Evolutionary conservation across 2,888 invertebrate species (phyloP), one percentile per base, ranked within the genome.

Genomic region (Dasypogon diadema): DNA sequence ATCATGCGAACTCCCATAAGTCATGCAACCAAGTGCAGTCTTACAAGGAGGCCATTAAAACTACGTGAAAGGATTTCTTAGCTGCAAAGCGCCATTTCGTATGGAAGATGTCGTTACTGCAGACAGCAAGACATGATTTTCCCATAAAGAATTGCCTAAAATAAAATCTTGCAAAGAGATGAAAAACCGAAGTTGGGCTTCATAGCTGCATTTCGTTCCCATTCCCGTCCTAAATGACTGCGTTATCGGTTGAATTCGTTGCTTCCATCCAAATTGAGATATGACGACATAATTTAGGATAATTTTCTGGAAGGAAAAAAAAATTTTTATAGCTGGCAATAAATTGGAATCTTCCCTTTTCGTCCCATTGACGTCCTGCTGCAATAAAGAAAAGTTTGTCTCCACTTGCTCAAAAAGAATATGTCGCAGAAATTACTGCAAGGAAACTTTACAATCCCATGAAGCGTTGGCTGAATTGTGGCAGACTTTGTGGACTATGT

Each of bases 211-310:
- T 55, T 54, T 56, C 37, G n/a, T n/a, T n/a, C n/a, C n/a, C 24
- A 21, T 73, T 10, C 22, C 42, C 37, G 10, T 56, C 56, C 56
- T 73, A 73, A 73, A 73, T 73, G 73, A 73, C 73, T 73, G 42
- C 73, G 73, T 73, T 73, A 73, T 73, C 73, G 73, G 56, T 56
- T 55, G 42, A 24, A 73, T 73, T 54, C 73, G 56, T 56, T 37
- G 14, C 22, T 54, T 56, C 34, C 42, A 54, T 73, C 54, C 42
- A 55, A 42, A 73, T 56, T 73, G 73, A 73, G 73, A 73, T 73
- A 73, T 73, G 56, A 73, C 34, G 56, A 46, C 73, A 73, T 73
- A 73, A 73, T 73, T 73, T 56, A 73, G 73, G 42, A 73, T 56
- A 73, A 56, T 73, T 73, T 73, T 34, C 37, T 21, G 22, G 21